These are phyloP conservation scores for Chaunax sp. DNA, from an alignment of 2,797 vertebrate genomes.

Conservation along the genomic window DNA sequence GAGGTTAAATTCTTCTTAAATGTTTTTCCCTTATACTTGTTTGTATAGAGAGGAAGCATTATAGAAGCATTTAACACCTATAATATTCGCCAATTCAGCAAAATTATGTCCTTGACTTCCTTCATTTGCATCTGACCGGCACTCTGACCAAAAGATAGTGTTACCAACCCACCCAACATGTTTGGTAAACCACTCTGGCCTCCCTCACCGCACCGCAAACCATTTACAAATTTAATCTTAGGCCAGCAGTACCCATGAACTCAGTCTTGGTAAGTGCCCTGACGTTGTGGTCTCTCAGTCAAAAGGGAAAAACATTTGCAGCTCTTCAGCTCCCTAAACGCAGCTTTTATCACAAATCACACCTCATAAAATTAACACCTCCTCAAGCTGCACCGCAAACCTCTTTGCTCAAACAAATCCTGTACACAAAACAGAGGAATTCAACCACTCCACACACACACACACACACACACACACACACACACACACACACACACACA, in stretches of 20 bases:
- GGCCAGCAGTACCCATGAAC: slow-evolving; percentile 27
- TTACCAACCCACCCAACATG: slow-evolving; percentile 48
- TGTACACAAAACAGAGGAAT: slow-evolving; percentile 46
- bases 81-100: slow-evolving; percentile 1
- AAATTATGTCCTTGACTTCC: slow-evolving; percentile 11
- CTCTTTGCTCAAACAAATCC: slow-evolving; percentile 64
- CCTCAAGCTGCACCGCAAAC: slow-evolving; percentile 65
- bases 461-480: slow-evolving; percentile 14
- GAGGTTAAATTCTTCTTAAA: neutral
- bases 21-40: neutral
- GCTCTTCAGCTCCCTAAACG: slow-evolving; percentile 51
- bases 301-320: slow-evolving; percentile 56
- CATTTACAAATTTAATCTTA: slow-evolving; percentile 46
- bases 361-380: slow-evolving; percentile 78
- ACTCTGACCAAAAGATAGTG: slow-evolving; percentile 34
- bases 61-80: neutral
- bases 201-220: slow-evolving; percentile 49
- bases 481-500: slow-evolving; percentile 19
- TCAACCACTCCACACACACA: slow-evolving; percentile 32
- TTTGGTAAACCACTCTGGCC: slow-evolving; percentile 42
- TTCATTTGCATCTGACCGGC: slow-evolving; percentile 7
- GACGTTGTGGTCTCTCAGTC: slow-evolving; percentile 52
- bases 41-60: slow-evolving; percentile 2
- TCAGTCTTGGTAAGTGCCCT: slow-evolving; percentile 32
- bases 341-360: slow-evolving; percentile 71